Evolutionary conservation across 2,797 vertebrate genomes (phyloP), one percentile per base, ranked within the genome.

Genomic region (Pelochelys cantorii): DNA sequence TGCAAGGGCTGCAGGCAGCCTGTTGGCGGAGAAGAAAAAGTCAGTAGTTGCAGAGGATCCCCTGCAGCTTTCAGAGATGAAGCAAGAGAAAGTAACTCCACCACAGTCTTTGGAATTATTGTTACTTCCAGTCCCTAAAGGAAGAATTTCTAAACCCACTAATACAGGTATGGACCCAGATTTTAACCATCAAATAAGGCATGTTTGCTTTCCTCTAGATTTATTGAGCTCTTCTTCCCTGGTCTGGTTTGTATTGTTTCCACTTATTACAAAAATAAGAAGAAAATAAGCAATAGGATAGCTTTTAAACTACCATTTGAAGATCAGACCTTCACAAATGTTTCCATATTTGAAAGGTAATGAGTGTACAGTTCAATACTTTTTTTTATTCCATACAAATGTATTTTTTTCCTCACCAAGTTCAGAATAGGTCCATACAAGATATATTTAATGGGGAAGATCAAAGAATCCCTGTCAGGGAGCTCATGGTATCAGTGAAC

Each of bases 1-100:
- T 22, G 99, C 99, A 54, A 98, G 99, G 96, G 99, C 99, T 77
- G 99, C 99, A 1, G 99, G 99, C 94, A 99, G 98, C 96, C 98
- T 99, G 74, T 98, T 99, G 95, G 98, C 98, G 17, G 99, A 99
- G 96, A 99, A 99, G 96, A 99, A 99, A 96, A 98, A 99, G 14
- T 98, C 99, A 1, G 97, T 98, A 93, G 96, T 98, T 97, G 97
- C 98, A 11, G 99, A 99, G 97, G 99, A 99, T 80, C 98, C 99
- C 90, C 98, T 99, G 90, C 98, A 98, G 95, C 97, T 99, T 96
- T 98, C 97, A 54, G 99, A 99, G 97, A 98, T 99, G 97, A 99
- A 99, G 97, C 99, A 98, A 97, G 99, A 99, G 95, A 98, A 98
- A 93, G 96, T 97, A 68, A 98, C 98, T 23, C 98, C 98, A 7